A percentile compares a stretch with the other conserved stretches of the same genome.
Conservation (phyloP, 1,140 invertebrate genomes). For the Rhyacophila brunnea region DNA sequence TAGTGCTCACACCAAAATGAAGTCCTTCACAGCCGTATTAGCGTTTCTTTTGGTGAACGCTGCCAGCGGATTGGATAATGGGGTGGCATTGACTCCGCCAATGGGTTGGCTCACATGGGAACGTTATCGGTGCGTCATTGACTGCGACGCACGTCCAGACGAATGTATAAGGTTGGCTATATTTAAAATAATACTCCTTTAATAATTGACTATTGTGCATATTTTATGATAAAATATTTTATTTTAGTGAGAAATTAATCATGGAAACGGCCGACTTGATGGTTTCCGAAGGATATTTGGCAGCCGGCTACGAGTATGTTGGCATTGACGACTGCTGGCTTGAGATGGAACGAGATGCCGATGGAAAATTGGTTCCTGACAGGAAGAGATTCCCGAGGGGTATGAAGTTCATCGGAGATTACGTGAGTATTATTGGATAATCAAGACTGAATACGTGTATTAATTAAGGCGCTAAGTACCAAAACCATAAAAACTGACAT, state of each 20-base stretch:
- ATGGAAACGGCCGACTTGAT: constrained; percentile 77
- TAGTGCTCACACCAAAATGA: constrained; percentile 11
- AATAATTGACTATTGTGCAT: too few relatives aligned
- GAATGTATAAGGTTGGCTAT: constrained; percentile 74
- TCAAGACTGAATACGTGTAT: too few relatives aligned
- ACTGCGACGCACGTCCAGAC: constrained; percentile 66
- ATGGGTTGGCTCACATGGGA: constrained; percentile 82
- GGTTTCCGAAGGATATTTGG: constrained; percentile 74
- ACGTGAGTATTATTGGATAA: constrained; percentile 66
- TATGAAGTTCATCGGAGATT: constrained; percentile 76
- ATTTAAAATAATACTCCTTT: too few relatives aligned
- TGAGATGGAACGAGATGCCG: constrained; percentile 63
- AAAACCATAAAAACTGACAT: too few relatives aligned
- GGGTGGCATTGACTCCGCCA: constrained; percentile 53
- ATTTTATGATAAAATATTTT: too few relatives aligned
- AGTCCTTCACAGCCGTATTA: neutral
- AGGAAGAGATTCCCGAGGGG: constrained; percentile 77
- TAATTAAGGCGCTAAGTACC: too few relatives aligned
- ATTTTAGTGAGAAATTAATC: constrained; percentile 75
- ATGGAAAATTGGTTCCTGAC: constrained; percentile 71
- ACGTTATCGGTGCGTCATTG: constrained; percentile 67
- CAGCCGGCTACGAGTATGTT: constrained; percentile 80
- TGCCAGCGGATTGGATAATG: constrained; percentile 41
- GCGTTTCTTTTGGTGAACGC: constrained; percentile 6
- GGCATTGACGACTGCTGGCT: constrained; percentile 91